A percentile compares a stretch with the other conserved stretches of the same genome.
Conservation (phyloP, 2,797 vertebrate species). For the Liparis tanakae region DNA sequence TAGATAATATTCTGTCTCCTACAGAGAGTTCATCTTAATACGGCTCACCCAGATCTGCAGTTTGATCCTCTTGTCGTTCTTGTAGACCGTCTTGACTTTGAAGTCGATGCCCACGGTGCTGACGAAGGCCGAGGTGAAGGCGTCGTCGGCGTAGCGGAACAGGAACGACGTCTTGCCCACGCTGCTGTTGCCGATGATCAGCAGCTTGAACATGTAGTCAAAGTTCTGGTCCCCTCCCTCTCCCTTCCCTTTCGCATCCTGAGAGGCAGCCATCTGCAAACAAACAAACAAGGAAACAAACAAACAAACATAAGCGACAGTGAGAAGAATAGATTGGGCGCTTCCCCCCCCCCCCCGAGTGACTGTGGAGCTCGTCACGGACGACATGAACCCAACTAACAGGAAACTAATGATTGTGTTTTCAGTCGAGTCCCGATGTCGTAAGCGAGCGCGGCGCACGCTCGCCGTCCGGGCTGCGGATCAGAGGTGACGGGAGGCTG, state of each 20-base stretch:
- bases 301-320: slow-evolving; percentile 9
- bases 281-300: slow-evolving; percentile 32
- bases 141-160: slow-evolving; percentile 96
- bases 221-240: slow-evolving; percentile 97
- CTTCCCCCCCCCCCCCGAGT: slow-evolving; percentile 29
- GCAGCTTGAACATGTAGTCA: slow-evolving; percentile 98
- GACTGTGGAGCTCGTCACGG: background rate
- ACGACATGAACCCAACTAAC: background rate
- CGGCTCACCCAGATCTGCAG: slow-evolving; percentile 96
- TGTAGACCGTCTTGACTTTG: slow-evolving; percentile 99
- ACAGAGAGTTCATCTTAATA: slow-evolving; percentile 19
- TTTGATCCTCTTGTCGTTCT: slow-evolving; percentile 98
- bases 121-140: slow-evolving; percentile 97
- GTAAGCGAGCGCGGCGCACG: slow-evolving; percentile 2
- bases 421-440: background rate
- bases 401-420: background rate
- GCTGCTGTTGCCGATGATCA: slow-evolving; percentile 98
- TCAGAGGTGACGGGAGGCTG: slow-evolving; percentile 75
- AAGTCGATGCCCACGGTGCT: slow-evolving; percentile 99
- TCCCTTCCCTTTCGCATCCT: slow-evolving; percentile 94
- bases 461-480: slow-evolving; percentile 49
- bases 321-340: slow-evolving; percentile 1
- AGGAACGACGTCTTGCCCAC: slow-evolving; percentile 98
- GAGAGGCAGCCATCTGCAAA: slow-evolving; percentile 92
- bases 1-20: background rate